A percentile compares a stretch with the other conserved stretches of the same genome.
Evolutionary conservation across 1,140 invertebrate genomes (phyloP).

Genomic region (Zaprionus davidi): DNA sequence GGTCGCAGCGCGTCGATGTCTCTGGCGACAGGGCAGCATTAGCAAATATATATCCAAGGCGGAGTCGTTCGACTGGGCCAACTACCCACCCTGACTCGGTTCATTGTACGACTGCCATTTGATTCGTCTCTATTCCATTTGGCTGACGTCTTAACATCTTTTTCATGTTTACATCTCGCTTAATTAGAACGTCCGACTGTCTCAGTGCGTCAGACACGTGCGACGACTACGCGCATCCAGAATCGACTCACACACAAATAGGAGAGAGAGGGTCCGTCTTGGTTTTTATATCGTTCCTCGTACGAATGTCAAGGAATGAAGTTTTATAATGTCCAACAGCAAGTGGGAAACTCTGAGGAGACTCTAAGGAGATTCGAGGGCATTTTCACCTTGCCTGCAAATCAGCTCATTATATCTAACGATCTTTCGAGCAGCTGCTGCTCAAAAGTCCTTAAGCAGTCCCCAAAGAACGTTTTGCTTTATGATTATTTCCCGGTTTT

Average conservation of each 20-base stretch:
- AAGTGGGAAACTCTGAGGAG: not conserved
- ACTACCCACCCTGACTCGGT: constrained; percentile 6
- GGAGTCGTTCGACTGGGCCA: not conserved
- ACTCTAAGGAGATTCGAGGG: not conserved
- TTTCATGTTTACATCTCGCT: constrained; percentile 71
- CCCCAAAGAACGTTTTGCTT: not conserved
- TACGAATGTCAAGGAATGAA: not conserved
- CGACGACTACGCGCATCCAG: not conserved
- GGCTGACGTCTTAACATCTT: constrained; percentile 64
- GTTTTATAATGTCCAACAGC: not conserved
- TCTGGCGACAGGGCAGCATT: constrained; percentile 11
- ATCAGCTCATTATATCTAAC: constrained; percentile 3
- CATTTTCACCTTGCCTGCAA: constrained; percentile 7
- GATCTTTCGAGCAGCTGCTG: not conserved
- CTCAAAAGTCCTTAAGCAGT: not conserved
- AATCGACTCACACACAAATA: constrained; percentile 5
- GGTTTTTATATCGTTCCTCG: not conserved
- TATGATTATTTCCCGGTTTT: not conserved
- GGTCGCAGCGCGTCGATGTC: constrained; percentile 3
- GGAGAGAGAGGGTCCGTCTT: not conserved
- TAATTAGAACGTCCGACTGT: constrained; percentile 53
- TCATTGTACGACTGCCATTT: constrained; percentile 48
- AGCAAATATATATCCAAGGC: not conserved
- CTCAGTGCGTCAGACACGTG: constrained; percentile 2
- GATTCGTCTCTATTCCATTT: constrained; percentile 56